Evolutionary conservation across 2,888 invertebrate genomes (phyloP).

Genomic region (Parthenolecanium corni): DNA sequence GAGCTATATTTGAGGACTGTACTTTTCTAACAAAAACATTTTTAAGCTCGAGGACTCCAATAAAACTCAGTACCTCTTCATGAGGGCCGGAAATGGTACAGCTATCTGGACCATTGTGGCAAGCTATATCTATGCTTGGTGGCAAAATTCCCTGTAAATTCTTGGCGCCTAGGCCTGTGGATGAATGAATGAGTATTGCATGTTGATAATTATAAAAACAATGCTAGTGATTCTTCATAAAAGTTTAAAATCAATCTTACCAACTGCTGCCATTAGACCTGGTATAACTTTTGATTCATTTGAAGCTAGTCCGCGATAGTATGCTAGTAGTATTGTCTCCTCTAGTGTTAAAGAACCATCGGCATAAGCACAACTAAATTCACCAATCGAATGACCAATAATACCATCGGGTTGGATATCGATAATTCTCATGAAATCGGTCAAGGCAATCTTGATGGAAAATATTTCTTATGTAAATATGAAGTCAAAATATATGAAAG

Average conservation of each 20-base stretch:
- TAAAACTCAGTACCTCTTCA: slow-evolving; percentile 53
- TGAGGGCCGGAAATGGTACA: slow-evolving; percentile 83
- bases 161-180: slow-evolving; percentile 43
- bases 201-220: neutral
- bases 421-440: slow-evolving; percentile 48
- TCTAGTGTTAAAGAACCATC: slow-evolving; percentile 81
- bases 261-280: slow-evolving; percentile 80
- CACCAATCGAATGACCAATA: slow-evolving; percentile 87
- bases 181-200: slow-evolving; percentile 34
- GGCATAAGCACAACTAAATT: slow-evolving; percentile 88
- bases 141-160: neutral
- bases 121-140: slow-evolving; percentile 65
- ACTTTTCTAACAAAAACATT: slow-evolving; percentile 72
- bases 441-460: slow-evolving; percentile 46
- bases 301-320: slow-evolving; percentile 67
- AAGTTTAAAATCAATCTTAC: slow-evolving; percentile 31
- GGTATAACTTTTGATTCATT: slow-evolving; percentile 55
- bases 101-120: slow-evolving; percentile 70
- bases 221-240: slow-evolving; percentile 33
- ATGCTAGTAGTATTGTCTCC: slow-evolving; percentile 72
- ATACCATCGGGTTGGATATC: slow-evolving; percentile 59
- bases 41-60: slow-evolving; percentile 50
- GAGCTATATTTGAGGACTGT: slow-evolving; percentile 75
- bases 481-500: neutral
- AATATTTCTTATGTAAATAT: neutral